These are phyloP conservation scores for Zelostemma sp. DNA, from an alignment of 1,140 invertebrate species.

Conservation along the genomic window DNA sequence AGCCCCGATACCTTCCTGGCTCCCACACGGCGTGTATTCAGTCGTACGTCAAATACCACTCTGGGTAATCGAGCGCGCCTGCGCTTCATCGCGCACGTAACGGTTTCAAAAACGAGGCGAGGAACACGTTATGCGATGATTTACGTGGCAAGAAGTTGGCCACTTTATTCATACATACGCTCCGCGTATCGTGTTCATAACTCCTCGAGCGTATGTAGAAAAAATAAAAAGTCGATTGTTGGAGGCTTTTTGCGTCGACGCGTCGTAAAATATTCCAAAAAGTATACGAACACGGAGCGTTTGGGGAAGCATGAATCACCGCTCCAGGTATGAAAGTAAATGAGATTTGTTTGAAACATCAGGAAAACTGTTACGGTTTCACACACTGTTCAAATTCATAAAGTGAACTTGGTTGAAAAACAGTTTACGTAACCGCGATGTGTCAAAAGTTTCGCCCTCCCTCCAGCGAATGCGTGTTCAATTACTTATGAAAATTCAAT, in stretches of 20 bases:
- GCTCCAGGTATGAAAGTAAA: neutral
- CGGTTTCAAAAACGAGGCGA: slow-evolving; percentile 24
- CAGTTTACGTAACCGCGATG: too few species aligned
- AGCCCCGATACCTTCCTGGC: slow-evolving; percentile 27
- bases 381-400: neutral
- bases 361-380: too few species aligned
- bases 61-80: slow-evolving; percentile 31
- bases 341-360: too few species aligned
- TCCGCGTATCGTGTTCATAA: slow-evolving; percentile 36
- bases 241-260: slow-evolving; percentile 7
- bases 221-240: slow-evolving; percentile 39
- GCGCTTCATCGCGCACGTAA: slow-evolving; percentile 28
- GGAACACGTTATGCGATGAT: slow-evolving; percentile 34
- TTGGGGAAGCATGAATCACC: too few species aligned
- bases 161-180: slow-evolving; percentile 43
- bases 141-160: slow-evolving; percentile 40
- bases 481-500: too few species aligned
- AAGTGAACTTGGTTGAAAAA: neutral
- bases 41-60: slow-evolving; percentile 26
- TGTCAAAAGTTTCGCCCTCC: too few species aligned
- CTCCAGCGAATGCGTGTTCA: too few species aligned
- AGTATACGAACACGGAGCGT: neutral
- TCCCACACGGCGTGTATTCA: slow-evolving; percentile 23
- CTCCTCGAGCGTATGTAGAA: slow-evolving; percentile 31
- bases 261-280: neutral